Percentiles rank a stretch among this genome's conserved stretches.
Evolutionary conservation across 1,140 invertebrate genomes (phyloP).

Genomic region (Ericerus pela): DNA sequence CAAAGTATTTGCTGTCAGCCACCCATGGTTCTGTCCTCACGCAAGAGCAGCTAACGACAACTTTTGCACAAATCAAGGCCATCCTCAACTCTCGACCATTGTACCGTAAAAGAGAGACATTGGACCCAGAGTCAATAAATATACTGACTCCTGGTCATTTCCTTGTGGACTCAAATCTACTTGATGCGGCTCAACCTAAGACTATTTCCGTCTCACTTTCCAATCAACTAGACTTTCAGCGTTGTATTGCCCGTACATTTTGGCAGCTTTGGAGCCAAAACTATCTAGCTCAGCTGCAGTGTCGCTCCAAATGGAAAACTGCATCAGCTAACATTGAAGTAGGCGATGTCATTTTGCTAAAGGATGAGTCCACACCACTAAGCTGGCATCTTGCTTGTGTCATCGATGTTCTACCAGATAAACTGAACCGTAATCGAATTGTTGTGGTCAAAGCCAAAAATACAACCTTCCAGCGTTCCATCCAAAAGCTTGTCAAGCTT

Average conservation of each 20-base stretch:
- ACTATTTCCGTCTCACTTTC: background rate
- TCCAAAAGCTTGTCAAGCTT: background rate
- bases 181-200: constrained; percentile 4
- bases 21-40: constrained; percentile 18
- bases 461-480: background rate
- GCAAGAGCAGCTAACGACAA: constrained; percentile 25
- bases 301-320: background rate
- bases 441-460: background rate
- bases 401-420: background rate
- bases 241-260: background rate
- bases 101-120: constrained; percentile 20
- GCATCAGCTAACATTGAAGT: background rate
- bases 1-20: background rate
- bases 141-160: constrained; percentile 27
- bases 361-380: background rate
- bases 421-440: background rate
- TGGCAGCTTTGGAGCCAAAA: background rate
- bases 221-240: background rate
- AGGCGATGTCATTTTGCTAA: background rate
- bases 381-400: background rate
- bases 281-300: background rate
- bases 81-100: constrained; percentile 30
- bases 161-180: constrained; percentile 19
- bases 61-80: constrained; percentile 26
- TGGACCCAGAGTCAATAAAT: background rate